Conservation (phyloP, 2,888 invertebrate genomes). For the Lasioglossum vierecki region DNA sequence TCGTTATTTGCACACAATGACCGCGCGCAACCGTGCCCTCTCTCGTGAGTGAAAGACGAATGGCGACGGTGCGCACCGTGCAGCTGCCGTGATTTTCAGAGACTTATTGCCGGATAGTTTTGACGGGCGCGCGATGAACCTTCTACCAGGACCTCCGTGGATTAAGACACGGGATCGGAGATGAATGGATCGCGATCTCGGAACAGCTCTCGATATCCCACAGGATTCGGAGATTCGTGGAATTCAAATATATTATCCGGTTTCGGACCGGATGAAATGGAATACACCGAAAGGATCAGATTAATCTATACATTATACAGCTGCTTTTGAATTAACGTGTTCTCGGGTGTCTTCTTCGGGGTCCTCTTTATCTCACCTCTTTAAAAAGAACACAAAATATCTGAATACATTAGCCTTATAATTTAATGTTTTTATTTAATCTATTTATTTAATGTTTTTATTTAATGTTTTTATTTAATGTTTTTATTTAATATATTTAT, state of each 20-base stretch:
- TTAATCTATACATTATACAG: neutral
- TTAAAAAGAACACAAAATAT: no score
- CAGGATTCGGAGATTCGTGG: neutral
- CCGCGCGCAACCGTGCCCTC: constrained; percentile 26
- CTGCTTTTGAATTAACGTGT: neutral
- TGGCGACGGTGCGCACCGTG: constrained; percentile 33
- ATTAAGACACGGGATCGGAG: constrained; percentile 34
- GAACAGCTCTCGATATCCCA: neutral
- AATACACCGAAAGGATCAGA: neutral
- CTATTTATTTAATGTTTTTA: no score
- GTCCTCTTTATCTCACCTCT: neutral
- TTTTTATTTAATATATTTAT: no score
- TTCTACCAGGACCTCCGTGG: neutral
- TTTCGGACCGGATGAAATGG: constrained; percentile 2
- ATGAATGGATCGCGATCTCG: constrained; percentile 34
- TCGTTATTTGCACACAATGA: constrained; percentile 67
- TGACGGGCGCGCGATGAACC: constrained; percentile 31
- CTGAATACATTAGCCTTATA: no score
- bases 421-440: no score
- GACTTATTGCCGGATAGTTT: constrained; percentile 52
- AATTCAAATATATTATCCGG: neutral
- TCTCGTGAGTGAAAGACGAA: constrained; percentile 58
- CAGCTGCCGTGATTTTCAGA: constrained; percentile 49
- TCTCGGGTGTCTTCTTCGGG: neutral
- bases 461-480: no score